Base-by-base conservation (phyloP, 2,888 invertebrate species). In the Tiliacea aurago region DNA sequence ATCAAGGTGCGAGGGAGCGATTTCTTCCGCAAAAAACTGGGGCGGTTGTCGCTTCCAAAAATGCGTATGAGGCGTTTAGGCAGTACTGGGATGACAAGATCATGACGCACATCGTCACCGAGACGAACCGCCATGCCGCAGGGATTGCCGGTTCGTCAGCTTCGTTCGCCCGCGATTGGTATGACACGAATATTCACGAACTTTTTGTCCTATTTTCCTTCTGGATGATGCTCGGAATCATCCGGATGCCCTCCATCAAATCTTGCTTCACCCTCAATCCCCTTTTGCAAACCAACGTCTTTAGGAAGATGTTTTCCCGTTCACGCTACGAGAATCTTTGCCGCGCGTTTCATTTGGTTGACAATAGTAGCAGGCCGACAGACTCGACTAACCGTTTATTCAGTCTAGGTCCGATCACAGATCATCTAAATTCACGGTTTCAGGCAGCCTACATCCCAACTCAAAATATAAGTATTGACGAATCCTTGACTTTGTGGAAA, bases 161-260 rank as follows among this genome's bases (percentile, higher is more conserved):
- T 15, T 10, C 10, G 5, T 64, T 64, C n/a, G 49, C 33, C 28
- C 37, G 18, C 11, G 37, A 41, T 15, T 55, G 66, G 59, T 67
- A 58, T 58, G 61, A 67, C 28, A 67, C 58, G 43, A 67, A 67
- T 4, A 15, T 59, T 45, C 66, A 67, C 6, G 65, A 66, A 10
- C 0, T 53, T 28, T 41, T 66, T 10, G 9, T 66, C 41, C 43
- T 66, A 5, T 66, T 66, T 65, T 65, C 65, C 18, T 65, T 65
- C 56, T 64, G 64, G 51, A 65, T 65, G 65, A 65, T 65, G 66
- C 41, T 67, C 11, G 61, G 43, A 58, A 33, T 67, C 67, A 58
- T 67, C 43, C 65, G 65, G 55, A 65, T 65, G 65, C 65, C 65
- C 23, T 9, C 41, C 4, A 23, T 41, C 0, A 63, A 45, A 20